A percentile compares a stretch with the other conserved stretches of the same genome.
Conservation (phyloP, 1,140 invertebrate genomes). For the Zaprionus nigranus region DNA sequence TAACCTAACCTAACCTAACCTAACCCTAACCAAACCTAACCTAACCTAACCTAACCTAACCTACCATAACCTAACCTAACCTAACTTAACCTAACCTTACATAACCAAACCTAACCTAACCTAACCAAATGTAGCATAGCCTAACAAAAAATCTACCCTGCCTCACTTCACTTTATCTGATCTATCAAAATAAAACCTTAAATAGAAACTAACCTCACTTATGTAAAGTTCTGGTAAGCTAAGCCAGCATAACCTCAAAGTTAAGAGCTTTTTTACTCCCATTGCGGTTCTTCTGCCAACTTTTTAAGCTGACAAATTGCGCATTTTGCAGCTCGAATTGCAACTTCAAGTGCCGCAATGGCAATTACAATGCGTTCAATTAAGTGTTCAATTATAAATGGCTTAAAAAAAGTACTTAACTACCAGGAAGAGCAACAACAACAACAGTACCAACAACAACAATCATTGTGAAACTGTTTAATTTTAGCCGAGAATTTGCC, state of each 20-base stretch:
- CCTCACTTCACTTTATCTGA: not conserved
- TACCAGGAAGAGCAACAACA: constrained; percentile 14
- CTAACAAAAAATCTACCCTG: not conserved
- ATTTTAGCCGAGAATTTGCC: constrained; percentile 69
- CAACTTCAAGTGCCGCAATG: constrained; percentile 13
- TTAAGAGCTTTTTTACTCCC: not conserved
- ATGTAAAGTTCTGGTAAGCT: not conserved
- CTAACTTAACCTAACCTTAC: not conserved
- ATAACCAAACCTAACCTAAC: not conserved
- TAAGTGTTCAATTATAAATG: constrained; percentile 70
- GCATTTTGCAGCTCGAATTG: not conserved
- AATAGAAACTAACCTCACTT: not conserved
- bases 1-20: not conserved
- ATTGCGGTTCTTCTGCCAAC: not conserved
- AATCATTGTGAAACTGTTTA: constrained; percentile 51
- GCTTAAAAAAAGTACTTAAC: constrained; percentile 43
- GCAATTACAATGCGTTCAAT: constrained; percentile 64
- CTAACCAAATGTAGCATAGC: not conserved
- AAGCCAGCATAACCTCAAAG: constrained; percentile 2
- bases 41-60: too few species aligned
- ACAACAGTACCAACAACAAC: constrained; percentile 13
- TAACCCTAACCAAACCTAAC: too few species aligned
- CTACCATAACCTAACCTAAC: too few species aligned
- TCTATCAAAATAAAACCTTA: not conserved
- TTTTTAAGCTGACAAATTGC: constrained; percentile 12